phyloP scores from a whole-genome alignment of 2,113 vertebrate genomes.

The Nothocercus nigrocapillus region DNA sequence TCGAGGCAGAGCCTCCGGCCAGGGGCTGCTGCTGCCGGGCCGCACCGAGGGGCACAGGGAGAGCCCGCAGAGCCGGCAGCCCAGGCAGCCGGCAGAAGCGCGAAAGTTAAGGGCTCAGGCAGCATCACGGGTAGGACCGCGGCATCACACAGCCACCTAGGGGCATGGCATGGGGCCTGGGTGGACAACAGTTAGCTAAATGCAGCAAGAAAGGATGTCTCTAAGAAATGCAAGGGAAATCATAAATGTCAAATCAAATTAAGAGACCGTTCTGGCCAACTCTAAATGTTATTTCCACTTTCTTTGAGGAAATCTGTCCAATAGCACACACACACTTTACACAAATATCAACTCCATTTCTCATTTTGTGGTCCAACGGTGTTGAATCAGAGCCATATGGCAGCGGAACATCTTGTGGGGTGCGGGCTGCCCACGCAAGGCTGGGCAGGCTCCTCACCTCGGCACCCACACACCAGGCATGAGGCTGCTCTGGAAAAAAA shows the following conservation, averaged over 20 bases:
- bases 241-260: neutral
- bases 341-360: neutral
- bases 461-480: accelerated
- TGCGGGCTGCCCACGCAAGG: accelerated
- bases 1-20: neutral
- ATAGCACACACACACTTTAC: neutral
- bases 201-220: neutral
- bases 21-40: neutral
- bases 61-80: neutral
- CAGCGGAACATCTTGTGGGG: neutral
- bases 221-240: neutral
- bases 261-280: neutral
- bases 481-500: accelerated
- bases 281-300: neutral
- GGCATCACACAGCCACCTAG: too few species aligned
- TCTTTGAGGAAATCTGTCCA: neutral
- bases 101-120: neutral
- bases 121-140: neutral
- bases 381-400: neutral
- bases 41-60: neutral
- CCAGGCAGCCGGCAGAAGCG: neutral
- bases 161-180: neutral
- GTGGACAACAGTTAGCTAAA: neutral
- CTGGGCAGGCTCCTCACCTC: accelerated
- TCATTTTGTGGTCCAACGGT: neutral